phyloP scores from a whole-genome alignment of 2,113 vertebrate genomes.

The Onychostoma macrolepis region DNA sequence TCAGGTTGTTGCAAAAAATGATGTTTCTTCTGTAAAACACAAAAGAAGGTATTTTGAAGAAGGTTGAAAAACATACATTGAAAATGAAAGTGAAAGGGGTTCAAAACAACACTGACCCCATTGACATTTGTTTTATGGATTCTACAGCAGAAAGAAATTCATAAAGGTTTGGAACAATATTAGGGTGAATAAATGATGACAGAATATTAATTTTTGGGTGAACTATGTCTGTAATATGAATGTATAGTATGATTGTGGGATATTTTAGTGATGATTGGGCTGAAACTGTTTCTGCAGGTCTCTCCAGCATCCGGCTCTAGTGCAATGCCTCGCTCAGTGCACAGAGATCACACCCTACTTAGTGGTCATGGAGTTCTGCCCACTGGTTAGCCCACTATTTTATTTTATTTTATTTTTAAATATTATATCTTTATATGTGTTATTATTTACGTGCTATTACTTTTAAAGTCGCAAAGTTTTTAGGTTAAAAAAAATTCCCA shows the following conservation, averaged over 20 bases:
- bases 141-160: neutral
- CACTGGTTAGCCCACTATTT: conserved; percentile 82
- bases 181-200: neutral
- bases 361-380: conserved; percentile 97
- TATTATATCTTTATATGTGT: neutral
- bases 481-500: neutral
- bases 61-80: neutral
- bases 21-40: neutral
- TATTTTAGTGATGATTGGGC: neutral
- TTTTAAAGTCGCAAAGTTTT: no score
- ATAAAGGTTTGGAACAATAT: neutral
- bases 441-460: neutral
- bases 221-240: neutral
- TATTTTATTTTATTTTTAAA: no score
- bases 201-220: neutral
- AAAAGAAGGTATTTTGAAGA: neutral
- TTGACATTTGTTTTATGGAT: no score
- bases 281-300: conserved; percentile 70
- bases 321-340: conserved; percentile 93
- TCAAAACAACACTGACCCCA: neutral
- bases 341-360: conserved; percentile 91
- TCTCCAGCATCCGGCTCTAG: conserved; percentile 90
- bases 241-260: conserved; percentile 47
- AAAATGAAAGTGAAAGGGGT: neutral
- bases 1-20: neutral